Evolutionary conservation across 1,140 invertebrate genomes (phyloP).

Genomic region (Planococcus citri): DNA sequence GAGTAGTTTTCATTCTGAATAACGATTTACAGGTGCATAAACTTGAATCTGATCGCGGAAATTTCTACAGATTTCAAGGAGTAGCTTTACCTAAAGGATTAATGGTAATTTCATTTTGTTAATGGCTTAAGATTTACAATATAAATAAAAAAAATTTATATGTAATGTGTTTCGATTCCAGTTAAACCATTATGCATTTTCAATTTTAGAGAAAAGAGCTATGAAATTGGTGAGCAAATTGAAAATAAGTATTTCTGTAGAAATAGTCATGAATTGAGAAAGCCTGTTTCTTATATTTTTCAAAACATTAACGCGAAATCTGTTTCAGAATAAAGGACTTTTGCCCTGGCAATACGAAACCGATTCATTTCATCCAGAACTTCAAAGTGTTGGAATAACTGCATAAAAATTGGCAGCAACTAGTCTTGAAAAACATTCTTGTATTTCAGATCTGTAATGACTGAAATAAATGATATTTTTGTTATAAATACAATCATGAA

Average conservation of each 20-base stretch:
- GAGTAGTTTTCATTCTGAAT: neutral
- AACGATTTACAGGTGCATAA: slow-evolving; percentile 43
- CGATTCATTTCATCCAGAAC: neutral
- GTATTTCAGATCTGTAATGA: too few relatives aligned
- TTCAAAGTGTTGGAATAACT: neutral
- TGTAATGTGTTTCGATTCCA: slow-evolving; percentile 33
- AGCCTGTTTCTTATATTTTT: too few relatives aligned
- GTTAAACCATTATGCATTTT: slow-evolving; percentile 71
- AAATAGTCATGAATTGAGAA: too few relatives aligned
- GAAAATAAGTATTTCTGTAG: neutral
- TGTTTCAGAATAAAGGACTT: neutral
- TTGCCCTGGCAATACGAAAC: neutral
- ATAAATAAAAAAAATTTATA: neutral
- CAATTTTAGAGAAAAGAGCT: slow-evolving; percentile 58
- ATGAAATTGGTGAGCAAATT: slow-evolving; percentile 49
- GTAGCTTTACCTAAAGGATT: slow-evolving; percentile 67
- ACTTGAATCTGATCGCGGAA: slow-evolving; percentile 43
- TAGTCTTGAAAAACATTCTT: too few relatives aligned
- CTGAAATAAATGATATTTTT: too few relatives aligned
- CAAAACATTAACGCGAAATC: too few relatives aligned
- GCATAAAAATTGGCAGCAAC: neutral
- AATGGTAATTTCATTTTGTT: slow-evolving; percentile 34
- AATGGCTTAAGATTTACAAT: too few relatives aligned
- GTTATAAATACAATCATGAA: too few relatives aligned
- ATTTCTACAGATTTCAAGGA: slow-evolving; percentile 78